Conservation (phyloP, 2,797 vertebrate genomes). For the Periparus ater region DNA sequence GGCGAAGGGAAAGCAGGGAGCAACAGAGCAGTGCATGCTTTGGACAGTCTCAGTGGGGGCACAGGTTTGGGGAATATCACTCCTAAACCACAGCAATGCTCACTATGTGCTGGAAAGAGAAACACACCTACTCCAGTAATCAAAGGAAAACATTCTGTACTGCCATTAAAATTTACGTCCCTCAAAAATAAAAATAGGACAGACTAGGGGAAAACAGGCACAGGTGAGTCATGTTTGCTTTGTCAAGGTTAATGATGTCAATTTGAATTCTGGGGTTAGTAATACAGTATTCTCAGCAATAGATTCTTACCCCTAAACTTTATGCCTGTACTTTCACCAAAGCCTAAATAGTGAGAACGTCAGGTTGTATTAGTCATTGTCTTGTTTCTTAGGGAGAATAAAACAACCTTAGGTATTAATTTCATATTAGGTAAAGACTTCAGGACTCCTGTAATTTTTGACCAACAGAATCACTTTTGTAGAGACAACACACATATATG, state of each 20-base stretch:
- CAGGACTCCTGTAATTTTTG: not conserved
- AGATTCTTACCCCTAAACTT: not conserved
- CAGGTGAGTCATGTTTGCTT: not conserved
- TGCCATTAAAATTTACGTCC: not conserved
- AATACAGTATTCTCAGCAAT: not conserved
- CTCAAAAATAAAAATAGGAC: not conserved
- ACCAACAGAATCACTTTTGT: not conserved
- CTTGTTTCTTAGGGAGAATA: not conserved
- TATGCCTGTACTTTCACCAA: not conserved
- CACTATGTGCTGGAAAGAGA: not conserved
- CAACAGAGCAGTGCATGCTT: fast-evolving
- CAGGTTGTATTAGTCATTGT: not conserved
- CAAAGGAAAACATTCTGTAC: not conserved
- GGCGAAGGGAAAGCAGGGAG: not conserved
- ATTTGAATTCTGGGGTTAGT: not conserved
- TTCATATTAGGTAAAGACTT: not conserved
- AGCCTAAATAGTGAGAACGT: not conserved
- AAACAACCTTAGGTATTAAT: not conserved
- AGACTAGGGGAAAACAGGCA: not conserved
- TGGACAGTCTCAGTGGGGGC: not conserved
- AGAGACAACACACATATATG: not conserved
- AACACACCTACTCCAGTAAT: not conserved
- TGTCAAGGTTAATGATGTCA: not conserved
- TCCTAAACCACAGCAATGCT: not conserved
- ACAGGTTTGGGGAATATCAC: not conserved